Evolutionary conservation across 1,140 invertebrate species (phyloP).

Genomic region (Drosophila quadrilineata): DNA sequence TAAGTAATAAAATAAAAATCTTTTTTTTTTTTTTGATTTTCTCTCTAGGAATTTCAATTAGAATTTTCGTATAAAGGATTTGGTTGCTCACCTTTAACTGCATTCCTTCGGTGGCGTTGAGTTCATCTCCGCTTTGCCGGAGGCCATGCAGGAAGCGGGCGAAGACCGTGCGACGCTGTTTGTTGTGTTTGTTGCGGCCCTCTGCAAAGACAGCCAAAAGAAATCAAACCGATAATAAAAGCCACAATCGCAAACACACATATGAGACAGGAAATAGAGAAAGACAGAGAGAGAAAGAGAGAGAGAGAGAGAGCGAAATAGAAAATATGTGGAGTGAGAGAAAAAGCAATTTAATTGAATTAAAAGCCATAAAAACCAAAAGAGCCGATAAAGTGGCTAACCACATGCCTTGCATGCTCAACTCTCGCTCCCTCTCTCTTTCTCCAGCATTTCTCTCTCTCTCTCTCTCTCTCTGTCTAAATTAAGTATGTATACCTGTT

Average conservation of each 20-base stretch:
- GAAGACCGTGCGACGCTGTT: constrained; percentile 75
- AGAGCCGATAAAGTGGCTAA: constrained; percentile 52
- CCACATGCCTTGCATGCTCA: constrained; percentile 19
- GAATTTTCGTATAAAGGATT: too few relatives aligned
- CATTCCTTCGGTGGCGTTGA: constrained; percentile 77
- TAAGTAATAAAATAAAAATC: too few relatives aligned
- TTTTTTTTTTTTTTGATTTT: too few relatives aligned
- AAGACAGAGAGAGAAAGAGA: constrained; percentile 42
- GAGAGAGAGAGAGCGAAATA: constrained; percentile 11
- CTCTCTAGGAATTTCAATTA: too few relatives aligned
- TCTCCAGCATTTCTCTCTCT: neutral
- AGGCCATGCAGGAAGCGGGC: constrained; percentile 74
- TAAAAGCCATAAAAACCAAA: constrained; percentile 74
- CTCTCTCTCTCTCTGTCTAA: neutral
- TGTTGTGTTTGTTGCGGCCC: constrained; percentile 76
- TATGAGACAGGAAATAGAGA: too few relatives aligned
- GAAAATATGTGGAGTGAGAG: constrained; percentile 34
- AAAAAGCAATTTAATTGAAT: constrained; percentile 72
- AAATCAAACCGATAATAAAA: constrained; percentile 56
- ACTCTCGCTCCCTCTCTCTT: neutral
- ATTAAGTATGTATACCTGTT: constrained; percentile 76
- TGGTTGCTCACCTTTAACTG: constrained; percentile 77
- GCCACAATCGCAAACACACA: too few relatives aligned
- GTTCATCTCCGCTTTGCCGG: constrained; percentile 70
- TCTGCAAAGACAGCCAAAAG: constrained; percentile 43